Evolutionary conservation across 2,888 invertebrate genomes (phyloP).

Genomic region (Orthonychiurus folsomi): DNA sequence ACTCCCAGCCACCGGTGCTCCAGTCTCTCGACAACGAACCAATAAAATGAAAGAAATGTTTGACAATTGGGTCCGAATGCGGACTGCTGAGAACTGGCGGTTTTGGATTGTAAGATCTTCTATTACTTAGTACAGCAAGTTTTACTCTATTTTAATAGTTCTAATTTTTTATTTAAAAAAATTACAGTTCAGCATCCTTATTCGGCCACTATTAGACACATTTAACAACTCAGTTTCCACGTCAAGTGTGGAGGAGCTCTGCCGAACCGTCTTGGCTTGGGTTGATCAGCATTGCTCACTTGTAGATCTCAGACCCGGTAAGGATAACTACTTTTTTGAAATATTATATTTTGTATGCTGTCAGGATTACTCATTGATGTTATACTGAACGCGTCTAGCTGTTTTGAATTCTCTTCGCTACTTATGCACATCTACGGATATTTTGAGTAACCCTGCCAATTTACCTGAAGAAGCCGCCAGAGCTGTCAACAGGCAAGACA

Average conservation of each 20-base stretch:
- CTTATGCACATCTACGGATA: slow-evolving; percentile 85
- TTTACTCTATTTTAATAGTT: slow-evolving; percentile 3
- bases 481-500: slow-evolving; percentile 50
- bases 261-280: slow-evolving; percentile 85
- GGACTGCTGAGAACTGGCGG: slow-evolving; percentile 90
- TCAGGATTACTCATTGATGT: slow-evolving; percentile 2
- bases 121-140: not conserved
- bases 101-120: slow-evolving; percentile 93
- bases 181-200: slow-evolving; percentile 77
- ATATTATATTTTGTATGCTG: not conserved
- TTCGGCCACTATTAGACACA: slow-evolving; percentile 78
- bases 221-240: slow-evolving; percentile 88
- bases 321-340: slow-evolving; percentile 30
- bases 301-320: slow-evolving; percentile 86
- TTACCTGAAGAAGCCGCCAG: slow-evolving; percentile 81
- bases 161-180: slow-evolving; percentile 2
- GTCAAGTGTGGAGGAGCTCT: slow-evolving; percentile 80
- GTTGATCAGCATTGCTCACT: slow-evolving; percentile 94
- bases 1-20: slow-evolving; percentile 90
- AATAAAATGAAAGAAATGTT: slow-evolving; percentile 90
- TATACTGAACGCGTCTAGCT: slow-evolving; percentile 54
- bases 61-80: slow-evolving; percentile 74
- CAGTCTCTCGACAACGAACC: slow-evolving; percentile 78
- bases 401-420: slow-evolving; percentile 82
- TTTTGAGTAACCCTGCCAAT: slow-evolving; percentile 76